Conservation (phyloP, 2,797 vertebrate genomes). For the Sphenodon punctatus region DNA sequence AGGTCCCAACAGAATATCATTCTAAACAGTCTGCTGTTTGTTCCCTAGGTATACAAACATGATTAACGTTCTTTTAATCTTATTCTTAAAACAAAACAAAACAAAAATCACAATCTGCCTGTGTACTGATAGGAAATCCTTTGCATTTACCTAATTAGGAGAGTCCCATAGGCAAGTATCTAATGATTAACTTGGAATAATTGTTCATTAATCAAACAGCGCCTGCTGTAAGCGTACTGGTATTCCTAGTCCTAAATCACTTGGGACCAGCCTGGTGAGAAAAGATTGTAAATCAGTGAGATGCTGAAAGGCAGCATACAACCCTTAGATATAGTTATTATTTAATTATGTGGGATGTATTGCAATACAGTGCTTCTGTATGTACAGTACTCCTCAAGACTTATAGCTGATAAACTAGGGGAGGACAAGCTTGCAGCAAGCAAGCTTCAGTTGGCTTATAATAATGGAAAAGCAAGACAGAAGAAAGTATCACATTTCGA, state of each 20-base stretch:
- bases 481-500: background rate
- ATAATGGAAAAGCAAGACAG: too few relatives aligned
- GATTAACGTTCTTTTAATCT: conserved; percentile 27
- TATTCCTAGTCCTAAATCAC: background rate
- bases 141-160: conserved; percentile 59
- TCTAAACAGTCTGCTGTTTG: conserved; percentile 4
- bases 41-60: background rate
- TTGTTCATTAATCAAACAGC: conserved; percentile 53
- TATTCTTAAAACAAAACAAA: conserved; percentile 16
- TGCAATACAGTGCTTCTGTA: background rate
- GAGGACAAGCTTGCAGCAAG: background rate
- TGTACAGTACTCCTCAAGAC: background rate
- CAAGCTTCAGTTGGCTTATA: background rate
- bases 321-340: background rate
- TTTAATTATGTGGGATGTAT: background rate
- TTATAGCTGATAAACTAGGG: background rate
- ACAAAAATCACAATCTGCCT: conserved; percentile 20
- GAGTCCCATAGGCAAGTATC: conserved; percentile 19
- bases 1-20: background rate
- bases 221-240: background rate
- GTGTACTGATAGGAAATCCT: conserved; percentile 1
- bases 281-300: conserved; percentile 26
- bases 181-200: conserved; percentile 42
- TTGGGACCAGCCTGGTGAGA: conserved; percentile 25
- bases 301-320: conserved; percentile 1